Conservation (phyloP, 2,888 invertebrate genomes). For the Eupithecia dodoneata region DNA sequence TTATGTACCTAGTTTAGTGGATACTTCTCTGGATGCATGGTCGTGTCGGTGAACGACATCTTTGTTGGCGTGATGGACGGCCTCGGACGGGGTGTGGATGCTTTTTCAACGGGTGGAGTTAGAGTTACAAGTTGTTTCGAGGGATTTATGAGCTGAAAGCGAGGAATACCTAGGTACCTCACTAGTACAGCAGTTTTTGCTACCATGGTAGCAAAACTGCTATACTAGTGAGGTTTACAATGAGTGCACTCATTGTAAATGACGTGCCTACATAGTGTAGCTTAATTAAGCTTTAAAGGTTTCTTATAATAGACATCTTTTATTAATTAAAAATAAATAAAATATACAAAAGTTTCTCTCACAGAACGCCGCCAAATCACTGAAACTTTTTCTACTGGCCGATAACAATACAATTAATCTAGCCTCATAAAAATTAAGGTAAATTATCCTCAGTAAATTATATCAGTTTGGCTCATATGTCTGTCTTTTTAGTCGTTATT, state of each 20-base stretch:
- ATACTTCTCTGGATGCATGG: constrained; percentile 77
- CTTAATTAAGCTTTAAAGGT: background rate
- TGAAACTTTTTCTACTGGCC: too few relatives aligned
- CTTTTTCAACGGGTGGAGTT: constrained; percentile 16
- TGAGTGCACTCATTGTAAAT: background rate
- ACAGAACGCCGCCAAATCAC: too few relatives aligned
- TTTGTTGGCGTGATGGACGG: constrained; percentile 63
- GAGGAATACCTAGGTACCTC: background rate
- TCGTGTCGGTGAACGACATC: constrained; percentile 77
- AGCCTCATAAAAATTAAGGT: too few relatives aligned
- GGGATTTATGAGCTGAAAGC: background rate
- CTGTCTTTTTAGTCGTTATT: too few relatives aligned
- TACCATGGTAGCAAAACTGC: background rate
- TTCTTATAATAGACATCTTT: too few relatives aligned
- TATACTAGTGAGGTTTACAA: too few relatives aligned
- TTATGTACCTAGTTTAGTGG: constrained; percentile 83
- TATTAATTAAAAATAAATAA: too few relatives aligned
- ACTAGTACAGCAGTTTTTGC: background rate
- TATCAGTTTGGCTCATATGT: too few relatives aligned
- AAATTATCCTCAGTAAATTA: too few relatives aligned
- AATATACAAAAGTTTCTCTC: too few relatives aligned
- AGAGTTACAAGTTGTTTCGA: background rate
- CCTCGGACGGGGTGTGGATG: constrained; percentile 13
- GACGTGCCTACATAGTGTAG: background rate
- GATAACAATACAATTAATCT: too few relatives aligned